These are phyloP conservation scores for Drosophila albomicans DNA, from an alignment of 1,140 invertebrate species.

Conservation along the genomic window DNA sequence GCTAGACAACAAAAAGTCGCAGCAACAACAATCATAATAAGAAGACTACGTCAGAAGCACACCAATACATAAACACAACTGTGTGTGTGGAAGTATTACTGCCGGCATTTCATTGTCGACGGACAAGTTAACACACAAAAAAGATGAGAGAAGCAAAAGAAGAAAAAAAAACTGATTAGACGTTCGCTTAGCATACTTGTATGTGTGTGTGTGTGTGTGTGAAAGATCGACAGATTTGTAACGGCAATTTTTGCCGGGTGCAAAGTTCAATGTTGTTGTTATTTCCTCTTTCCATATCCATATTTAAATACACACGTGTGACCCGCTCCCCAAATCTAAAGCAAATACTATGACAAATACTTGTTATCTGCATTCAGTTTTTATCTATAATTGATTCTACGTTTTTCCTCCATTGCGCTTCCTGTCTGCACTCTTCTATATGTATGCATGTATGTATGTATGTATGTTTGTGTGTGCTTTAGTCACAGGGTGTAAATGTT, in stretches of 20 bases:
- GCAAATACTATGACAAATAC: conserved; percentile 9
- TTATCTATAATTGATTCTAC: background rate
- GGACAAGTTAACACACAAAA: conserved; percentile 33
- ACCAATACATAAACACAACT: background rate
- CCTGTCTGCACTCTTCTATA: conserved; percentile 5
- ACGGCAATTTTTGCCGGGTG: conserved; percentile 34
- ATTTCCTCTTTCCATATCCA: conserved; percentile 2
- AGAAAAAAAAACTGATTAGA: conserved; percentile 25
- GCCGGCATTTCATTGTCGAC: conserved; percentile 39
- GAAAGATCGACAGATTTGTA: conserved; percentile 32
- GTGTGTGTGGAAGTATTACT: conserved; percentile 12
- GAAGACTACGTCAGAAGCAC: conserved; percentile 20
- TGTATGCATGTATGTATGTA: background rate
- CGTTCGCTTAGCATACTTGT: background rate
- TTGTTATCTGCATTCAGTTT: background rate
- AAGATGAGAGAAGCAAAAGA: background rate
- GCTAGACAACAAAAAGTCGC: conserved; percentile 5
- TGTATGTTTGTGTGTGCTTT: conserved; percentile 1
- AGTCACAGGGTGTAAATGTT: background rate
- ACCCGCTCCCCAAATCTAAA: background rate
- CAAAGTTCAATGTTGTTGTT: conserved; percentile 38
- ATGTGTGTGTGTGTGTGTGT: conserved; percentile 13
- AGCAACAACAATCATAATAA: conserved; percentile 11
- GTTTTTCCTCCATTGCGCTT: background rate
- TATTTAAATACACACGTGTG: conserved; percentile 5